A percentile compares a stretch with the other conserved stretches of the same genome.
Conservation (phyloP, 2,113 vertebrate genomes). For the Elanoides forficatus region DNA sequence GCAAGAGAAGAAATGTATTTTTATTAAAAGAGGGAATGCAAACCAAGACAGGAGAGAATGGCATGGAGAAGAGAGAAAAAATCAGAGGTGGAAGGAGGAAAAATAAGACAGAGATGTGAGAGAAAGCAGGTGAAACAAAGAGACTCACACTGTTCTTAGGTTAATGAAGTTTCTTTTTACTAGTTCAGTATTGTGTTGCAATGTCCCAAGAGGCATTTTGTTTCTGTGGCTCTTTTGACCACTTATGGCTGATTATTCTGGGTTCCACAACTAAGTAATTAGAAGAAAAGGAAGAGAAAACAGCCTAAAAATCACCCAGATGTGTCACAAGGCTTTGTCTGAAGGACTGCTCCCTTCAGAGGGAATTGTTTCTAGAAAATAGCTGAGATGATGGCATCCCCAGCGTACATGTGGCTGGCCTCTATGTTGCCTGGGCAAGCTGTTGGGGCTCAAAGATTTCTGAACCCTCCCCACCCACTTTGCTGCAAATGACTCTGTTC, state of each 20-base stretch:
- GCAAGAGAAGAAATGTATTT: neutral
- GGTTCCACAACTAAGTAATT: constrained; percentile 31
- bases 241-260: neutral
- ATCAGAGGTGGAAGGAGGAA: neutral
- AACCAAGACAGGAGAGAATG: neutral
- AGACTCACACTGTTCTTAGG: neutral
- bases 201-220: constrained; percentile 35
- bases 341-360: constrained; percentile 17
- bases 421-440: neutral
- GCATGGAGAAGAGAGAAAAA: neutral
- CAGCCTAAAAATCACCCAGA: constrained; percentile 23
- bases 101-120: neutral
- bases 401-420: neutral
- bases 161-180: constrained; percentile 8
- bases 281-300: constrained; percentile 40
- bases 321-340: constrained; percentile 42
- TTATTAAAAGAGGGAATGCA: neutral
- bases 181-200: constrained; percentile 14
- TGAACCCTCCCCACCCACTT: constrained; percentile 31
- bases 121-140: constrained; percentile 23
- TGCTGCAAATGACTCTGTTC: constrained; percentile 30
- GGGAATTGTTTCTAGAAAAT: constrained; percentile 58
- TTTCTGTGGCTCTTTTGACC: constrained; percentile 43
- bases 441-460: neutral
- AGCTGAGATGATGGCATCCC: neutral